Evolutionary conservation across 2,797 vertebrate species (phyloP).

Genomic region (Macropodus opercularis): DNA sequence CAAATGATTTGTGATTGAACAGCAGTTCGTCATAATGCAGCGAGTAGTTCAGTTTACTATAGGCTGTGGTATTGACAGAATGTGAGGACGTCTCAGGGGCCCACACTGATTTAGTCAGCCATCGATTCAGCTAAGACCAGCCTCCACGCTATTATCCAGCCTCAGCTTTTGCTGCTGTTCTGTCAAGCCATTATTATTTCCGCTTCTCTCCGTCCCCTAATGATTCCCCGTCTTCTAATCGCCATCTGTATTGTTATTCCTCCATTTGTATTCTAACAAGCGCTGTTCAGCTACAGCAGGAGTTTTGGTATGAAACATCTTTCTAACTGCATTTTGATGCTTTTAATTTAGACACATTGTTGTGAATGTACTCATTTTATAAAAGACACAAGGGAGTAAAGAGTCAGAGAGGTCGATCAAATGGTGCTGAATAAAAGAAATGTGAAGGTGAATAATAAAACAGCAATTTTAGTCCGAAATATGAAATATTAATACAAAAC

Average conservation of each 20-base stretch:
- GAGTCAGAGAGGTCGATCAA: background rate
- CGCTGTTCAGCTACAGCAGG: background rate
- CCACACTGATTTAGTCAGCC: conserved; percentile 8
- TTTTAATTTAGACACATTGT: background rate
- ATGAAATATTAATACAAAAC: too few relatives aligned
- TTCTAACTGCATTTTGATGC: background rate
- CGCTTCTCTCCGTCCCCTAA: background rate
- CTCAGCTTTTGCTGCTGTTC: background rate
- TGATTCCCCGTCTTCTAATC: conserved; percentile 10
- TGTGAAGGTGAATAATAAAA: background rate
- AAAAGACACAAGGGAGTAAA: background rate
- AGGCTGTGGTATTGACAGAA: conserved; percentile 15
- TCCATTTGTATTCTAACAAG: conserved; percentile 3
- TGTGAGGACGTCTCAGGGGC: conserved; percentile 7
- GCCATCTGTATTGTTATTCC: background rate
- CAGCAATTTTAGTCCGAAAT: background rate
- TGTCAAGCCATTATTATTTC: conserved; percentile 11
- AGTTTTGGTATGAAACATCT: background rate
- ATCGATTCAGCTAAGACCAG: conserved; percentile 33
- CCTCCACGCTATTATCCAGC: background rate
- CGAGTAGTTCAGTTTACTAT: background rate
- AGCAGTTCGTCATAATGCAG: conserved; percentile 3
- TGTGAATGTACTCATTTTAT: background rate
- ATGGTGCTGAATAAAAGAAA: background rate
- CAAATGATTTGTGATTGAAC: conserved; percentile 8